These are phyloP conservation scores for Macropis europaea DNA, from an alignment of 2,888 invertebrate genomes.

Conservation along the genomic window DNA sequence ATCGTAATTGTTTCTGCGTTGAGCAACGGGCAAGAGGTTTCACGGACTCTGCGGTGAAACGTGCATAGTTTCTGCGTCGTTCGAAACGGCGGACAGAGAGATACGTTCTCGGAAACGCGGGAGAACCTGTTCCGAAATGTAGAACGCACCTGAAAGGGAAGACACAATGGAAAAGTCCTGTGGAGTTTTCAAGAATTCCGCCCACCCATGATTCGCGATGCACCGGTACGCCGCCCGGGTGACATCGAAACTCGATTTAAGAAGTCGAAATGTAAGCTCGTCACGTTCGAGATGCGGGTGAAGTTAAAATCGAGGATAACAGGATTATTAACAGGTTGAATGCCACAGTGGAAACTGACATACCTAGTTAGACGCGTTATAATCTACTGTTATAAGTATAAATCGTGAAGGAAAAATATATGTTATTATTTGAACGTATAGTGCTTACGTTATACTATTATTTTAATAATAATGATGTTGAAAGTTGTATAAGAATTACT, in stretches of 20 bases:
- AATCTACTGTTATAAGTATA: too few relatives aligned
- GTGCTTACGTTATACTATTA: too few relatives aligned
- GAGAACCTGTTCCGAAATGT: conserved; percentile 14
- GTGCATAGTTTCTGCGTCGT: neutral
- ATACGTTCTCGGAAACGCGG: conserved; percentile 11
- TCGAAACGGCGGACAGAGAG: neutral
- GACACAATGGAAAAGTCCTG: conserved; percentile 18
- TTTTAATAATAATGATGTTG: too few relatives aligned
- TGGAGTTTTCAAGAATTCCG: conserved; percentile 38
- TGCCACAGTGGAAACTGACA: too few relatives aligned
- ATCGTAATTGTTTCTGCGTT: conserved; percentile 16
- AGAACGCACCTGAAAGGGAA: conserved; percentile 8
- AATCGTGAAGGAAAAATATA: too few relatives aligned
- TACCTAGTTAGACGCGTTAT: too few relatives aligned
- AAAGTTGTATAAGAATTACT: too few relatives aligned
- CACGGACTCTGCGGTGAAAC: neutral
- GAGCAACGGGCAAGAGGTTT: neutral
- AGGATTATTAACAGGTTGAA: too few relatives aligned
- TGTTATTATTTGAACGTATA: too few relatives aligned
- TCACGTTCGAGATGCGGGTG: neutral
- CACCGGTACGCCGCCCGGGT: conserved; percentile 5
- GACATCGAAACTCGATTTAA: conserved; percentile 30
- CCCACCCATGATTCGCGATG: conserved; percentile 49
- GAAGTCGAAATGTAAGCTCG: neutral
- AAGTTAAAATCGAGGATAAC: conserved; percentile 22